A percentile compares a stretch with the other conserved stretches of the same genome.
phyloP scores from a whole-genome alignment of 1,140 invertebrate genomes.

The Zaprionus gabonicus region DNA sequence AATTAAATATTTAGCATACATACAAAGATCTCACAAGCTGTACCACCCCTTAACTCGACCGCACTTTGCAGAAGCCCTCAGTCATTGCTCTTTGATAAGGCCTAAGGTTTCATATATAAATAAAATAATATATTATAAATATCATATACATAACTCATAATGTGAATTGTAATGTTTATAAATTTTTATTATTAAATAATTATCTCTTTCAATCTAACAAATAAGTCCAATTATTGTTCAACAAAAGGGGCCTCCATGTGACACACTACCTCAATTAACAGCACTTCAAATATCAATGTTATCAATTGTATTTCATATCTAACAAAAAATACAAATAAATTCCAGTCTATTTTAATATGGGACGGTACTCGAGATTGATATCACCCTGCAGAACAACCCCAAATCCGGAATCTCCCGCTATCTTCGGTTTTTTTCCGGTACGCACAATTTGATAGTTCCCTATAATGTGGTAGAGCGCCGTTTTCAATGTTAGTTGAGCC shows the following conservation, averaged over 20 bases:
- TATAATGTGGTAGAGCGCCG: constrained; percentile 60
- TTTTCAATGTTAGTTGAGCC: constrained; percentile 61
- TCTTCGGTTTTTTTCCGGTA: constrained; percentile 18
- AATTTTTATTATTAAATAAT: too few species aligned
- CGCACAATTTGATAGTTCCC: constrained; percentile 60
- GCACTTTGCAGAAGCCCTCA: too few species aligned
- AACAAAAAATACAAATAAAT: not conserved
- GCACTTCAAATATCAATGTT: not conserved
- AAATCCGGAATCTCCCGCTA: constrained; percentile 59
- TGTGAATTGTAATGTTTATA: too few species aligned
- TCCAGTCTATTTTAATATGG: constrained; percentile 39
- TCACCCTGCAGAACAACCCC: constrained; percentile 63
- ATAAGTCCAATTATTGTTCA: too few species aligned
- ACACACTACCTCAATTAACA: too few species aligned
- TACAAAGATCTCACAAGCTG: too few species aligned
- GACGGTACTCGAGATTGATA: constrained; percentile 60
- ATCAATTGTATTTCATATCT: not conserved
- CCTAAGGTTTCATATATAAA: not conserved
- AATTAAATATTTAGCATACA: not conserved
- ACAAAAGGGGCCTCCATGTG: too few species aligned
- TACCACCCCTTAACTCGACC: too few species aligned
- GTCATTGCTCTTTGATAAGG: not conserved
- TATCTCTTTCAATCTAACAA: too few species aligned
- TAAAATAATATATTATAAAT: too few species aligned
- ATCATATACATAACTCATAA: too few species aligned